phyloP scores from a whole-genome alignment of 2,113 vertebrate genomes.

The Athene noctua region DNA sequence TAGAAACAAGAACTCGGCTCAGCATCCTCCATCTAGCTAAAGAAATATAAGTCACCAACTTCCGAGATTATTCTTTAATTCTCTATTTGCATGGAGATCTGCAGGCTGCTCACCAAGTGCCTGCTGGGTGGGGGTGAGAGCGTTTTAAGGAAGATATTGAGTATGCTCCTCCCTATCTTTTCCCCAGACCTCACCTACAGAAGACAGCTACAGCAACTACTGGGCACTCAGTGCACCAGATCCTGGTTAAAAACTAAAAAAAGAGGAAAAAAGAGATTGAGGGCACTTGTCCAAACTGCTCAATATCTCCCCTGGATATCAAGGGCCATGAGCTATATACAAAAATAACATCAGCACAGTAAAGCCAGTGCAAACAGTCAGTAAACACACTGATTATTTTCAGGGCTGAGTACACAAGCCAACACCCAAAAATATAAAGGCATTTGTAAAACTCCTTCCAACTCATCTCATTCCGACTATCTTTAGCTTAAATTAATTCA shows the following conservation, averaged over 20 bases:
- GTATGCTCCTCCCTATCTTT: neutral
- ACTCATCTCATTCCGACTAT: neutral
- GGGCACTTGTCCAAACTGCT: neutral
- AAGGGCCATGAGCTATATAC: neutral
- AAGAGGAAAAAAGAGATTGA: neutral
- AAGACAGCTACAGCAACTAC: too few species aligned
- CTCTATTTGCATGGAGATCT: too few species aligned
- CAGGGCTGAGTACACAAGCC: neutral
- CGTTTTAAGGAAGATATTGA: neutral
- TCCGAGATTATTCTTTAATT: neutral
- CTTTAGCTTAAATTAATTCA: neutral
- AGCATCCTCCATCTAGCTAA: neutral
- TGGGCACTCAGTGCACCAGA: neutral
- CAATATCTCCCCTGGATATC: neutral
- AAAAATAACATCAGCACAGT: neutral
- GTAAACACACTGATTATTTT: neutral
- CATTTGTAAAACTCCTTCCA: neutral
- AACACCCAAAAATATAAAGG: neutral
- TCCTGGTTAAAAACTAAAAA: neutral
- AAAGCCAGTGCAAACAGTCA: neutral
- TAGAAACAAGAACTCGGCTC: neutral
- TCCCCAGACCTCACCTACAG: neutral
- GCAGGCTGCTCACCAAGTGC: neutral
- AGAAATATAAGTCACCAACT: neutral
- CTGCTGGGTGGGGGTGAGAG: accelerated